Conservation (phyloP, 2,113 vertebrate species). For the Salvelinus namaycush region DNA sequence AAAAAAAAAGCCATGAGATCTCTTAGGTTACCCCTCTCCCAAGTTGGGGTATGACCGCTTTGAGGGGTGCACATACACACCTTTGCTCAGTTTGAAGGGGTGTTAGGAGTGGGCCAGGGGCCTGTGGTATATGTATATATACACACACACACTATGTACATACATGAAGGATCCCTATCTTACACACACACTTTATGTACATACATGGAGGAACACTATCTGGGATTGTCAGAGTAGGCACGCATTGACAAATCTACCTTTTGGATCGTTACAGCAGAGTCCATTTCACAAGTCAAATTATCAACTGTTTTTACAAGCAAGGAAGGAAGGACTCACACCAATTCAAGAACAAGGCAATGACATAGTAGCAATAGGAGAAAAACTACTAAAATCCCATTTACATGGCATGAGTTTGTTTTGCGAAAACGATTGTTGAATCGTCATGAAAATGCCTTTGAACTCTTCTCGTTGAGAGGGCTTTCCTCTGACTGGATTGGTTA, state of each 20-base stretch:
- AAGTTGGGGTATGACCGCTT: background rate
- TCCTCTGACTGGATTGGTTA: background rate
- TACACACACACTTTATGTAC: constrained; percentile 17
- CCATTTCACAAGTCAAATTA: constrained; percentile 33
- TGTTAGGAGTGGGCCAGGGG: background rate
- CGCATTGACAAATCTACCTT: constrained; percentile 40
- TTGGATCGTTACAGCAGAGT: constrained; percentile 32
- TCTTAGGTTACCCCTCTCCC: background rate
- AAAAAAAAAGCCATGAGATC: constrained; percentile 13
- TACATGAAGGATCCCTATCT: constrained; percentile 14
- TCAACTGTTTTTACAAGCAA: constrained; percentile 48
- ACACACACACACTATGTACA: constrained; percentile 26
- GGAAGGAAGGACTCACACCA: constrained; percentile 5
- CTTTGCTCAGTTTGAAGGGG: constrained; percentile 5
- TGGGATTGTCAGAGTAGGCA: constrained; percentile 52
- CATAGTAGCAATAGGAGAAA: background rate
- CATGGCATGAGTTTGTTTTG: constrained; percentile 4
- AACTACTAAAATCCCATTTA: background rate
- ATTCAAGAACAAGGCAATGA: constrained; percentile 1
- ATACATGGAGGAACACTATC: constrained; percentile 22
- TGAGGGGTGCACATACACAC: background rate
- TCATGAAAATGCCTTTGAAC: background rate
- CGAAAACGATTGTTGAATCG: background rate
- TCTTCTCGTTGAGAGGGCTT: background rate
- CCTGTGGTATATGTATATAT: constrained; percentile 2